phyloP scores from a whole-genome alignment of 2,797 vertebrate genomes.

The Dendrocincla tyrannina region DNA sequence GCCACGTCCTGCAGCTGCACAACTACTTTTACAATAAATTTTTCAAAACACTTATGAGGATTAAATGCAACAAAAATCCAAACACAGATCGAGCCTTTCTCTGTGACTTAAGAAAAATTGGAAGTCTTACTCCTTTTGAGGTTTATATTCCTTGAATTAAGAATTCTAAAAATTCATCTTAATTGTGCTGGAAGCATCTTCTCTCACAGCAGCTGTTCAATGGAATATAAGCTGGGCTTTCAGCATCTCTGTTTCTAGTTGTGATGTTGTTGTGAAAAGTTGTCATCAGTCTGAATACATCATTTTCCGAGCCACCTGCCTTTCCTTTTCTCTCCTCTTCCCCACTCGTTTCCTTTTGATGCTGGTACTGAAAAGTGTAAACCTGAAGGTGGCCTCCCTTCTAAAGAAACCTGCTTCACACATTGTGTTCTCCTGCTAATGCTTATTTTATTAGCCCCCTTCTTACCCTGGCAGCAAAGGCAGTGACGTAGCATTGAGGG shows the following conservation, averaged over 20 bases:
- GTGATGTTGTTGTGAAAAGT: background rate
- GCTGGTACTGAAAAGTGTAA: background rate
- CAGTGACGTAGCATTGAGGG: background rate
- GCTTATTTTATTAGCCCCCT: conserved; percentile 23
- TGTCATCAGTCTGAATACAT: background rate
- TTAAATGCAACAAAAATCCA: background rate
- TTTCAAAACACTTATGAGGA: background rate
- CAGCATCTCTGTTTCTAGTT: background rate
- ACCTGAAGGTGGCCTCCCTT: background rate
- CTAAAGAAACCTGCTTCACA: background rate
- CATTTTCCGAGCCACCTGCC: background rate
- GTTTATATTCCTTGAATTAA: background rate
- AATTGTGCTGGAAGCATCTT: background rate
- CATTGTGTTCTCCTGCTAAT: background rate
- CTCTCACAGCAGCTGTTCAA: background rate
- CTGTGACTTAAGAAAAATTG: background rate
- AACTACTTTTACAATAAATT: background rate
- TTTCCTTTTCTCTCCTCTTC: background rate
- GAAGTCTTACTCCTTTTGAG: background rate
- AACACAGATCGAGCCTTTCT: background rate
- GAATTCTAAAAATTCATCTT: background rate
- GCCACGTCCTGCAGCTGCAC: background rate
- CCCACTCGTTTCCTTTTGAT: background rate
- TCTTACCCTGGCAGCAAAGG: conserved; percentile 43
- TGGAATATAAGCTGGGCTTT: background rate